A percentile compares a stretch with the other conserved stretches of the same genome.
phyloP scores from a whole-genome alignment of 2,113 vertebrate species.

The Albula glossodonta region DNA sequence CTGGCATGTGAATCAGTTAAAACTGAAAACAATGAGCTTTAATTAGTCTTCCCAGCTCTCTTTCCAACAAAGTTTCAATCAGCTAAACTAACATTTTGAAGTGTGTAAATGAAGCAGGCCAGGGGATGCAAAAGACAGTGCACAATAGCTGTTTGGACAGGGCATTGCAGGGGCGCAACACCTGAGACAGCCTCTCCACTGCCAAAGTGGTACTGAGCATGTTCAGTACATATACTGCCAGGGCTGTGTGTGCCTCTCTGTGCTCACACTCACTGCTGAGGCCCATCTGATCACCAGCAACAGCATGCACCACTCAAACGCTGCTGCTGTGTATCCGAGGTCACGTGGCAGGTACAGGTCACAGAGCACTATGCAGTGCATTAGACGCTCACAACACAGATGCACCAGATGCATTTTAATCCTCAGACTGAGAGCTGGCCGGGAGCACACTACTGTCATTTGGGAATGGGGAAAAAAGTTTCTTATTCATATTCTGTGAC shows the following conservation, averaged over 20 bases:
- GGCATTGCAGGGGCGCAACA: neutral
- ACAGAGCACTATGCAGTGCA: neutral
- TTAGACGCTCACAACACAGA: neutral
- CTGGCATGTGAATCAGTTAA: too few relatives aligned
- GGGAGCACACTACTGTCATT: neutral
- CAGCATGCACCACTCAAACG: neutral
- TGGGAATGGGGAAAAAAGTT: neutral
- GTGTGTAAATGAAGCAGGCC: too few relatives aligned
- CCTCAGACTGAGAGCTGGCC: neutral
- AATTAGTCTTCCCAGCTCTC: too few relatives aligned
- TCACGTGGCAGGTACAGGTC: neutral
- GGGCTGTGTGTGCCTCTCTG: too few relatives aligned
- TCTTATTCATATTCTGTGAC: neutral
- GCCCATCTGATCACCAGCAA: too few relatives aligned
- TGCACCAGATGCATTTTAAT: neutral
- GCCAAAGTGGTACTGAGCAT: neutral
- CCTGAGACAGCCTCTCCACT: neutral
- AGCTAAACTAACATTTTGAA: too few relatives aligned
- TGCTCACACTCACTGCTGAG: neutral
- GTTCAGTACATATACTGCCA: too few relatives aligned
- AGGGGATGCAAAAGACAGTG: too few relatives aligned
- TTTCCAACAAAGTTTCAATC: too few relatives aligned
- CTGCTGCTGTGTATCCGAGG: neutral
- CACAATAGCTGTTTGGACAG: too few relatives aligned
- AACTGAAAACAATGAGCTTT: too few relatives aligned